Evolutionary conservation across 2,797 vertebrate genomes (phyloP), one percentile per base, ranked within the genome.

Genomic region (Poeciliopsis turneri): DNA sequence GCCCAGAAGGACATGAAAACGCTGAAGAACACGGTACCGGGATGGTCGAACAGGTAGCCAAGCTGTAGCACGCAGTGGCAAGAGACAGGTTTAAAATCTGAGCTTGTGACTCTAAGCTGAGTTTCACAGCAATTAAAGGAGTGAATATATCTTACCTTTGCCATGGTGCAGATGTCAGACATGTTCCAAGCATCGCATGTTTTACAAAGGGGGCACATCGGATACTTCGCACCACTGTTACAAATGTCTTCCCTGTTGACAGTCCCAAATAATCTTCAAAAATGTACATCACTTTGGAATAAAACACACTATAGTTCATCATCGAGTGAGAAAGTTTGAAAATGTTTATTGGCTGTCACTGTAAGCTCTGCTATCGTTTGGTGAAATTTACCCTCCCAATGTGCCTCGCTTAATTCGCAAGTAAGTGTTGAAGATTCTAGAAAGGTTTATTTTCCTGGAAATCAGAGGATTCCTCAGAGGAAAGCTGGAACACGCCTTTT

Each of bases 1-100:
- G 96, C 94, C 96, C 96, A 96, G 86, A 97, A 96, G 61, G 96
- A 97, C 95, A 96, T 96, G 91, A 96, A 97, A 57, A 96, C 92
- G 75, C 96, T 96, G 92, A 97, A 96, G 94, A 97, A 93, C 28
- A 96, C 95, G 0, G 95, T 96, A 4, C 96, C 95, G 0, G 94
- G 95, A 78, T 96, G 96, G 84, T 97, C 96, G 78, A 96, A 97
- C 53, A 97, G 90, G 87, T 96, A 96, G 11, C 96, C 96, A 84
- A 96, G 30, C 95, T 96, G 88, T 76, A 86, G 82, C 33, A 23
- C 20, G 43, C 82, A 25, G 84, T 45, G 23, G 9, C 16, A 18
- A 81, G 20, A 8, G 30, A 28, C 78, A 51, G 71, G 18, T 41
- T 7, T 73, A n/a, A 77, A 6, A 55, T 57, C 57, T n/a, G 43